Conservation (phyloP, 2,113 vertebrate species). For the Chionomys nivalis region DNA sequence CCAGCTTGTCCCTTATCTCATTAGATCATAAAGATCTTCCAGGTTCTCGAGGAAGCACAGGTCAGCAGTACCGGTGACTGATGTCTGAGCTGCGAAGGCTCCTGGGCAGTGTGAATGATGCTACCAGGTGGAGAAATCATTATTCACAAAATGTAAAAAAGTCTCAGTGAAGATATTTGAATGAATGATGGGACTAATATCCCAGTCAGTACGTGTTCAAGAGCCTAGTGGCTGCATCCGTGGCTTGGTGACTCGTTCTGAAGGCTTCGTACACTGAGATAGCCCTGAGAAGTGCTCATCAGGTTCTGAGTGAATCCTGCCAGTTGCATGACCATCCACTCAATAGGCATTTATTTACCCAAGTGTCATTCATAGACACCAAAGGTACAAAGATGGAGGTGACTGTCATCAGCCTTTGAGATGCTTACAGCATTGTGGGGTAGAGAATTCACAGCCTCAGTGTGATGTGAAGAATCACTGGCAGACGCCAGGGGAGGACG, state of each 20-base stretch:
- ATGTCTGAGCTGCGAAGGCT: slow-evolving; percentile 16
- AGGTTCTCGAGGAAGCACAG: neutral
- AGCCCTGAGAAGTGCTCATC: neutral
- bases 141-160: neutral
- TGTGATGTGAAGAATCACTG: neutral
- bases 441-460: neutral
- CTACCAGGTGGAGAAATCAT: neutral
- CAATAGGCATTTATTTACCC: neutral
- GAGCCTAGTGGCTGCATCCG: neutral
- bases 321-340: neutral
- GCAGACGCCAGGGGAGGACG: neutral
- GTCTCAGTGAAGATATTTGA: neutral
- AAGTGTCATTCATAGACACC: neutral
- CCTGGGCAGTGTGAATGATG: neutral
- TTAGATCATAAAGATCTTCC: slow-evolving; percentile 33
- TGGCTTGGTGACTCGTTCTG: neutral
- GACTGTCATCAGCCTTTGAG: neutral
- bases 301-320: neutral
- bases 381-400: neutral
- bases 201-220: neutral
- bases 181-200: neutral
- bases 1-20: slow-evolving; percentile 36
- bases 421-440: neutral
- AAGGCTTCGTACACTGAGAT: neutral
- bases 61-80: slow-evolving; percentile 13